phyloP scores from a whole-genome alignment of 92 coral and sea anemone genomes.

The Epizoanthus illoricatus region DNA sequence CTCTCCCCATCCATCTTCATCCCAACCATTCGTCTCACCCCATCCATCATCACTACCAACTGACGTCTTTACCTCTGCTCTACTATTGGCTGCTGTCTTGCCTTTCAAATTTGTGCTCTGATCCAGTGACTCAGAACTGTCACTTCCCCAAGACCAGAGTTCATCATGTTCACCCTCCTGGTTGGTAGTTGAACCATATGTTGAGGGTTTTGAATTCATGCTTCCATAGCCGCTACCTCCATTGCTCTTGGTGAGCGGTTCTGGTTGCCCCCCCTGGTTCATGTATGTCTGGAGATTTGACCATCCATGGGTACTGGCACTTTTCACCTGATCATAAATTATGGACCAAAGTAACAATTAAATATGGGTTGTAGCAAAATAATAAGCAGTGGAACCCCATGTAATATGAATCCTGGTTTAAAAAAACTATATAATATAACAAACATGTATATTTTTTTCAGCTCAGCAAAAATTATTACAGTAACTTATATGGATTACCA shows the following conservation, averaged over 20 bases:
- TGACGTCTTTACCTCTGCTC: constrained; percentile 19
- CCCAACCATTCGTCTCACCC: constrained; percentile 73
- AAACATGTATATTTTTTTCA: too few species aligned
- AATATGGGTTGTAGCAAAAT: not conserved
- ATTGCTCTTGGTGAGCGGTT: constrained; percentile 42
- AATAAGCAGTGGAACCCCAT: too few species aligned
- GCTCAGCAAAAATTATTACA: too few species aligned
- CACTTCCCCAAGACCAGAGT: constrained; percentile 81
- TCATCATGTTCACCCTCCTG: constrained; percentile 55
- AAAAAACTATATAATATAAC: too few species aligned
- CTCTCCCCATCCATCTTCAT: constrained; percentile 88
- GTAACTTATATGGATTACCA: too few species aligned
- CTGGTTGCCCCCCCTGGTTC: constrained; percentile 79
- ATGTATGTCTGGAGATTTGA: constrained; percentile 83
- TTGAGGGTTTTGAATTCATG: constrained; percentile 55
- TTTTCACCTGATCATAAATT: constrained; percentile 58
- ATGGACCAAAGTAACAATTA: not conserved
- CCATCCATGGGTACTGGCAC: constrained; percentile 90
- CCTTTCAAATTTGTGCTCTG: constrained; percentile 28
- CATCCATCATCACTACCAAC: constrained; percentile 51
- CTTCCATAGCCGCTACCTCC: constrained; percentile 73
- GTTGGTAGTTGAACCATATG: constrained; percentile 42
- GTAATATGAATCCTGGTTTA: too few species aligned
- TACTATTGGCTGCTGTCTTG: constrained; percentile 10
- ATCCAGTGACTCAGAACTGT: constrained; percentile 36